These are phyloP conservation scores for Pangasianodon hypophthalmus DNA, from an alignment of 2,113 vertebrate species.

Conservation along the genomic window DNA sequence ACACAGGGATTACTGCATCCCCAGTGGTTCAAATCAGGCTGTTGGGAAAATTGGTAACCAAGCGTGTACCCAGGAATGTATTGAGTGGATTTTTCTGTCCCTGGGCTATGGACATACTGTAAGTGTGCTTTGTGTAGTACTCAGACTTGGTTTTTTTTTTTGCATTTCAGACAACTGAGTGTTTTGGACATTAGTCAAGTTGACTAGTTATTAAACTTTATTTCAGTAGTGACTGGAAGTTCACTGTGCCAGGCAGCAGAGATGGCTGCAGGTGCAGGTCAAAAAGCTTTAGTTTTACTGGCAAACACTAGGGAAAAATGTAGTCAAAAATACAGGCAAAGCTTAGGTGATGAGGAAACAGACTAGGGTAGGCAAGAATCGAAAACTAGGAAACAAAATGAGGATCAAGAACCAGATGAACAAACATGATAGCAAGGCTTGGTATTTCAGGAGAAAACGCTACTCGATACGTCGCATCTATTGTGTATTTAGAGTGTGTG, in stretches of 20 bases:
- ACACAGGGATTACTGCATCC: conserved; percentile 17
- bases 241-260: not conserved
- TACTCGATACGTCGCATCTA: too few relatives aligned
- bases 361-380: not conserved
- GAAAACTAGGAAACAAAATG: not conserved
- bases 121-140: not conserved
- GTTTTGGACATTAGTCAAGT: not conserved
- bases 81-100: conserved; percentile 14
- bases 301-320: not conserved
- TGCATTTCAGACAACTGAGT: not conserved
- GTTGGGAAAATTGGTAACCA: conserved; percentile 27
- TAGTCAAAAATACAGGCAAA: not conserved
- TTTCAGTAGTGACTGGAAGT: not conserved
- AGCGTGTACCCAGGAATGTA: not conserved
- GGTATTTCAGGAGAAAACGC: not conserved
- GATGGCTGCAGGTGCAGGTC: not conserved
- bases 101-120: not conserved
- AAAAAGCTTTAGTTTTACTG: not conserved
- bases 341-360: not conserved
- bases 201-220: not conserved
- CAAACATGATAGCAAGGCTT: not conserved
- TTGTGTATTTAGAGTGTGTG: not conserved
- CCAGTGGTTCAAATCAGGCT: conserved; percentile 9
- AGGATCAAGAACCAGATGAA: not conserved
- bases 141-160: not conserved